phyloP scores from a whole-genome alignment of 2,797 vertebrate species.

The Acanthopagrus latus region DNA sequence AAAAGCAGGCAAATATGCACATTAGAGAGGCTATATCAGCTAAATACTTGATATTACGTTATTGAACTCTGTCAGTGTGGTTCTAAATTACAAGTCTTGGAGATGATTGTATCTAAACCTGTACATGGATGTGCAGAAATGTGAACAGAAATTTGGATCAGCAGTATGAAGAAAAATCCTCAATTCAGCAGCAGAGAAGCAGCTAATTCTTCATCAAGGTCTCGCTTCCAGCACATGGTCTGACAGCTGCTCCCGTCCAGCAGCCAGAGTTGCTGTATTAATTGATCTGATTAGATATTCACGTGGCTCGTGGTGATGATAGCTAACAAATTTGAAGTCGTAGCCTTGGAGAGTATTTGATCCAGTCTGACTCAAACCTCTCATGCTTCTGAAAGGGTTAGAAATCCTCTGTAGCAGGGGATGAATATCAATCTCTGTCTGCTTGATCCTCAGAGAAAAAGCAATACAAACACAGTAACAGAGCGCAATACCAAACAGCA shows the following conservation, averaged over 20 bases:
- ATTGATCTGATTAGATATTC: constrained; percentile 47
- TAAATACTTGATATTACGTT: not conserved
- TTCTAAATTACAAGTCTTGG: not conserved
- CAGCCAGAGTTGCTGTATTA: constrained; percentile 25
- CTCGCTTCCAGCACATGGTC: constrained; percentile 27
- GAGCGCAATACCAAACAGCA: constrained; percentile 20
- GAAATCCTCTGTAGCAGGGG: constrained; percentile 15
- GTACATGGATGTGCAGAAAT: not conserved
- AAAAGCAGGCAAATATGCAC: not conserved
- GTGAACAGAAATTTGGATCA: not conserved
- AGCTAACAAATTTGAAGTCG: constrained; percentile 26
- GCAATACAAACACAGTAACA: constrained; percentile 25
- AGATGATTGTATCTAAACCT: not conserved
- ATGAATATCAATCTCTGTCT: constrained; percentile 50
- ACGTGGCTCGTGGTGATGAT: constrained; percentile 32
- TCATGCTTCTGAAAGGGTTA: constrained; percentile 28
- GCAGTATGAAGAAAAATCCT: not conserved
- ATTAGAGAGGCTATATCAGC: not conserved
- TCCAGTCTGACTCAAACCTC: constrained; percentile 41
- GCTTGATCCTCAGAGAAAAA: constrained; percentile 37
- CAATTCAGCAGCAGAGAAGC: not conserved
- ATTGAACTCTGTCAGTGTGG: not conserved
- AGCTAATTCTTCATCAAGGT: constrained; percentile 20
- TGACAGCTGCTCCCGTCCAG: constrained; percentile 15
- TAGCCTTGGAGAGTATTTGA: constrained; percentile 34